These are phyloP conservation scores for Campopleginae sp. DNA, from an alignment of 2,888 invertebrate species.

Conservation along the genomic window DNA sequence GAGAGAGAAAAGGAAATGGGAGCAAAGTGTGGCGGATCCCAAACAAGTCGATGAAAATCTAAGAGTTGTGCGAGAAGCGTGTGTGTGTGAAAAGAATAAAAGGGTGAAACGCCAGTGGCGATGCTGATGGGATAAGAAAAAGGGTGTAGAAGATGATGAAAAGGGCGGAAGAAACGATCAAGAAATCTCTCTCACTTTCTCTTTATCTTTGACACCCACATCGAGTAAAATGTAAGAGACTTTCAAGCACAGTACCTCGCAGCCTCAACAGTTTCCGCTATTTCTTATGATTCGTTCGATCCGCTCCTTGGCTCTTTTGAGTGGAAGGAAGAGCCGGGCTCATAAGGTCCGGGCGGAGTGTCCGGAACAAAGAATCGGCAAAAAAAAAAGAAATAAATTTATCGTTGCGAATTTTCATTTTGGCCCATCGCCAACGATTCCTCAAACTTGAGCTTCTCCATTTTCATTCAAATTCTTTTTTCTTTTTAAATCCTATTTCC, in stretches of 20 bases:
- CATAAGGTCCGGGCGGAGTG: neutral
- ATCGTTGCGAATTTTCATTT: neutral
- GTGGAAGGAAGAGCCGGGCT: conserved; percentile 20
- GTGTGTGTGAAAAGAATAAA: conserved; percentile 39
- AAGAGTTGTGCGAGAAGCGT: neutral
- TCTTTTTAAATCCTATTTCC: neutral
- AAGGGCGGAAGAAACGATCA: conserved; percentile 29
- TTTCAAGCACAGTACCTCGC: neutral
- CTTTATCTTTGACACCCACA: conserved; percentile 19
- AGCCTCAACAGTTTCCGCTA: conserved; percentile 22
- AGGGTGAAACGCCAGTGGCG: conserved; percentile 42
- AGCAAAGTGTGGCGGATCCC: conserved; percentile 10
- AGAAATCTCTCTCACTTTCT: conserved; percentile 4
- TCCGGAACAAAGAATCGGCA: neutral
- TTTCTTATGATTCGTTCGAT: conserved; percentile 8
- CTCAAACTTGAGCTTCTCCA: neutral
- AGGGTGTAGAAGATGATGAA: conserved; percentile 4
- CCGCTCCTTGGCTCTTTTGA: conserved; percentile 9
- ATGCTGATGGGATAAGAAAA: conserved; percentile 49
- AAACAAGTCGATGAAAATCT: conserved; percentile 31
- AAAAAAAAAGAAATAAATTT: neutral
- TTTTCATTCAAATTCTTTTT: neutral
- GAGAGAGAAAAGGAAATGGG: neutral
- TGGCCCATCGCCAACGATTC: neutral
- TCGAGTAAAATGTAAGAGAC: conserved; percentile 12